Base-by-base conservation (phyloP, 2,888 invertebrate species). In the Macrosiphum euphorbiae region DNA sequence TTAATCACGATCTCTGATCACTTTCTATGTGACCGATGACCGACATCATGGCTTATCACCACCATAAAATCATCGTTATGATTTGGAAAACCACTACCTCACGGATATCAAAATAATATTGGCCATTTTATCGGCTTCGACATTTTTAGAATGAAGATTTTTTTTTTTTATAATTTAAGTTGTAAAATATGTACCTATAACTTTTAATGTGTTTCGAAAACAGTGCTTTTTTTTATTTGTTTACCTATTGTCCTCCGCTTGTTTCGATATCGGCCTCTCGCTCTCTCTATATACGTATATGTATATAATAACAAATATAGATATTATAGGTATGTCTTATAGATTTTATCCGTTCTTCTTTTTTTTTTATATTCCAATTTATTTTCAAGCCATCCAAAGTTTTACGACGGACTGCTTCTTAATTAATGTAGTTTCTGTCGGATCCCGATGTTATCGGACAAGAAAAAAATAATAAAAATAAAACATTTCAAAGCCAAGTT, bases 401-500 rank as follows among this genome's bases (percentile, higher is more conserved):
- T 84, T 84, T 84, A 78, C 78, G 90, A 67, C 52, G 52, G 78
- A 90, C 90, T 84, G 47, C 35, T 90, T 67, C 50, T 90, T 90
- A 84, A 84, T 90, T 84, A 90, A 90, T 52, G 52, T 41, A 84
- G 52, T 90, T 84, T 41, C 90, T 35, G 78, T 90, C 52, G 78
- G 78, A 84, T 90, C 16, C 52, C 52, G 52, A 90, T 84, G 78
- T 84, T 90, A 90, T 90, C 90, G 78, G 11, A 41, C 41, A 47
- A 84, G 41, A 78, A n/a, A 52, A 90, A 52, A 41, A 50, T 7
- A 90, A 44, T 44, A 24, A 88, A 61, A 90, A 90, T 50, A 90
- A 78, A 50, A 50, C 90, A 35, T 90, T 90, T 16, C 35, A 78
- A 90, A 78, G 78, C 78, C 78, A 52, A 90, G 90, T 90, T 90